These are phyloP conservation scores for Numenius arquata DNA, from an alignment of 2,113 vertebrate genomes.

Conservation along the genomic window DNA sequence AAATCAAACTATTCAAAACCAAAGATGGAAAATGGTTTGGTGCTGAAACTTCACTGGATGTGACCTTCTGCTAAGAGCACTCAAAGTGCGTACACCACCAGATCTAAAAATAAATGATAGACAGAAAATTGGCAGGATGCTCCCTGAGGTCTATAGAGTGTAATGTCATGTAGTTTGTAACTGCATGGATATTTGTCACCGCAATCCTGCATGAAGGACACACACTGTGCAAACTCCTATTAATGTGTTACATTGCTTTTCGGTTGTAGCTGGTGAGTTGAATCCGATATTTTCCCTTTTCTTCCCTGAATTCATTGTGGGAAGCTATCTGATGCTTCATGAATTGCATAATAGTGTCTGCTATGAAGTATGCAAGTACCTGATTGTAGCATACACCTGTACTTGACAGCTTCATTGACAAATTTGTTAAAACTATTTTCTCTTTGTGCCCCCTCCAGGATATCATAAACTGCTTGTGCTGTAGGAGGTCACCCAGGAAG, in stretches of 20 bases:
- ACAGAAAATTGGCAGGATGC: conserved; percentile 51
- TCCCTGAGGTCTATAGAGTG: conserved; percentile 40
- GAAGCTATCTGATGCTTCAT: conserved; percentile 26
- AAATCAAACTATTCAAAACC: conserved; percentile 33
- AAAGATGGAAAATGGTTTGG: neutral
- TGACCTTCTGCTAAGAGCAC: conserved; percentile 56
- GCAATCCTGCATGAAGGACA: conserved; percentile 46
- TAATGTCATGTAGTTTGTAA: conserved; percentile 35
- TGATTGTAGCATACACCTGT: neutral
- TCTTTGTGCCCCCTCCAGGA: neutral
- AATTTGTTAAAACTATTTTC: conserved; percentile 36
- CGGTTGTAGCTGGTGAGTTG: neutral
- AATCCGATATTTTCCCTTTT: neutral
- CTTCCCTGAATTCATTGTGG: conserved; percentile 13
- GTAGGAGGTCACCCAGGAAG: neutral
- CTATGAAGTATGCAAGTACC: conserved; percentile 40
- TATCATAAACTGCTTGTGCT: neutral
- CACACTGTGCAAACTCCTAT: conserved; percentile 49
- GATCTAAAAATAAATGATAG: conserved; percentile 57
- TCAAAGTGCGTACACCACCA: neutral
- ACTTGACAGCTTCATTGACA: conserved; percentile 21
- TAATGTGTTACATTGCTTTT: conserved; percentile 28
- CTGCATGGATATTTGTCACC: conserved; percentile 52
- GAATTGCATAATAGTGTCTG: neutral
- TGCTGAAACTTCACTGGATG: conserved; percentile 22